These are phyloP conservation scores for Bergia sp. DNA, from an alignment of 92 coral and sea anemone species.

Conservation along the genomic window DNA sequence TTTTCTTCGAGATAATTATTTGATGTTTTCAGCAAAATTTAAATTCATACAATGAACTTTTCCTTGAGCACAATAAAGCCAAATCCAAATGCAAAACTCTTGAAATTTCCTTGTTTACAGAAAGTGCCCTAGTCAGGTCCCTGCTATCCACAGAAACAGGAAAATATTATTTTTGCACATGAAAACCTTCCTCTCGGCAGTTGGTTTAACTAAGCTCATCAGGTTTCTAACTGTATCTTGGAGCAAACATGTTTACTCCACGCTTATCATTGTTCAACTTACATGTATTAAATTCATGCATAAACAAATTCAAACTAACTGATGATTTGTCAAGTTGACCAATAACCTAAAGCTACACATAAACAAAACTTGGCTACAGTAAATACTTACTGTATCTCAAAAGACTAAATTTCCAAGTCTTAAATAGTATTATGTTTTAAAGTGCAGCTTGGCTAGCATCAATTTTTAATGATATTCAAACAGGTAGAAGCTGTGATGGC, in stretches of 20 bases:
- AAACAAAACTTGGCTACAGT: background rate
- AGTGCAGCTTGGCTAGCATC: background rate
- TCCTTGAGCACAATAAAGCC: background rate
- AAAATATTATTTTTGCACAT: background rate
- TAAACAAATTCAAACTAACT: background rate
- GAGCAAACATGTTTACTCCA: background rate
- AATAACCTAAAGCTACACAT: background rate
- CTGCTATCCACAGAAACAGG: background rate
- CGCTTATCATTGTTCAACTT: background rate
- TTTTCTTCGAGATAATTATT: too few relatives aligned
- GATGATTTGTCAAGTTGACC: background rate
- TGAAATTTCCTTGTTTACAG: background rate
- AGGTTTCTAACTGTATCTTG: background rate
- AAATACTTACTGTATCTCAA: background rate
- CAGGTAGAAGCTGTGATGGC: background rate
- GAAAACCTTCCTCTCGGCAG: background rate
- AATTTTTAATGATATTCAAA: background rate
- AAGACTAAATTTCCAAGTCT: background rate
- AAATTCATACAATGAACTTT: too few relatives aligned
- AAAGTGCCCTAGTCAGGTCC: background rate
- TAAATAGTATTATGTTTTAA: background rate
- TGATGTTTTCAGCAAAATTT: too few relatives aligned
- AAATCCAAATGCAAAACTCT: too few relatives aligned
- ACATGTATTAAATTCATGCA: background rate
- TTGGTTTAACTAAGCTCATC: background rate